Evolutionary conservation across 2,797 vertebrate species (phyloP), one percentile per base, ranked within the genome.

Genomic region (Mormyrus hasselquistii): DNA sequence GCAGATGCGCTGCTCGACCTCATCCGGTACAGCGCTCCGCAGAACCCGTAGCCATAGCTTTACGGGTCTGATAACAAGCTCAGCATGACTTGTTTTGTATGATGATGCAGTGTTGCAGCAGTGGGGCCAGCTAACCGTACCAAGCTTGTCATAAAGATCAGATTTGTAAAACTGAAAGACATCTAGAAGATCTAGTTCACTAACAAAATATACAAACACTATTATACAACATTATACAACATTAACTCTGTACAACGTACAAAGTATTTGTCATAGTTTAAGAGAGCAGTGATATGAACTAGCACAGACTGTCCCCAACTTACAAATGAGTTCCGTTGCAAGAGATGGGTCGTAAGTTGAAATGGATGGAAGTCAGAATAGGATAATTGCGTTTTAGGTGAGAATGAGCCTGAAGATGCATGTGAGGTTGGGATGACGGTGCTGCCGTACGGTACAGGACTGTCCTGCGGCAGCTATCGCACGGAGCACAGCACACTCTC

Each of bases 1-100:
- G 98, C 98, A 0, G 98, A 99, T 1, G 98, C 98, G 50, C 95
- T 99, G 91, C 95, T 99, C 47, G 98, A 99, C 94, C 96, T 99
- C 90, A 98, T 99, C 92, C 95, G 98, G 98, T 99, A 96, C 96
- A 91, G 62, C 10, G 2, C 41, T 3, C 16, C 2, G 50, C 3
- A 29, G 29, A 87, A 73, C 29, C 9, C 10, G 1, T 1, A 49
- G 1, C 47, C 50, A 2, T 12, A 16, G 29, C 9, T 14, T 8
- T 0, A 0, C 83, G 2, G 44, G 25, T n/a, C 52, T 19, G 29
- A 34, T 49, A 16, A 34, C 49, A 16, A 86, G 9, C 22, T 22
- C 38, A 47, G 12, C 14, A 1, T 0, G 4, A 16, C 73, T 79
- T 2, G 16, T 16, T 29, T 44, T 6, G 7, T n/a, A 41, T 19